Evolutionary conservation across 2,113 vertebrate species (phyloP), one percentile per base, ranked within the genome.

Genomic region (Anser cygnoides): DNA sequence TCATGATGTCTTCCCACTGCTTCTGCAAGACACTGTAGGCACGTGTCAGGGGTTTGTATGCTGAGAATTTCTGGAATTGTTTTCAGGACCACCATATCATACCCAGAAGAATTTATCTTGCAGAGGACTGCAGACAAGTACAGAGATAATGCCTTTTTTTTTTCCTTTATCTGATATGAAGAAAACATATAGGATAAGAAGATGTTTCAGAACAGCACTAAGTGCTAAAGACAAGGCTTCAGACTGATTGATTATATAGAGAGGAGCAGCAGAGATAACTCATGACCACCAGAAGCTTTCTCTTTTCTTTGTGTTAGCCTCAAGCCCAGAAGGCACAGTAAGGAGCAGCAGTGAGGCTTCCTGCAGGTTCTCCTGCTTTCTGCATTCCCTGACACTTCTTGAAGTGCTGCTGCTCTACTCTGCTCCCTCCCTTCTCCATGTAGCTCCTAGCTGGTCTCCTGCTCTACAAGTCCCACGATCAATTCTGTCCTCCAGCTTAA

Each of bases 161-260:
- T 77, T 50, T 41, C 5, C 14, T 29, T 89, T 31, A 31, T 43
- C 35, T 22, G 49, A 13, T 12, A 10, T 1, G 2, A 73, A 50
- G 7, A 28, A 8, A 11, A 11, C 28, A 21, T 50, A 25, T 50
- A 50, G 22, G 22, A 50, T 50, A 50, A 50, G 49, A 23, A 50
- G 49, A 50, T 13, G 49, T 65, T 17, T 46, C 12, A 49, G 63
- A 44, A 57, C 21, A 57, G 19, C 3, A 44, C 16, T 6, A 54
- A 44, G 16, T 39, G n/a, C 62, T 35, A 82, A 44, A n/a, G 41
- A 52, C n/a, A 66, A 52, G 39, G 7, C 31, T 78, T 50, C 71
- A 79, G 21, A 10, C 46, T 41, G 37, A 74, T 8, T 0, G 0
- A 19, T 1, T 13, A 3, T 28, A 44, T 0, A 31, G 26, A 33